These are phyloP conservation scores for Tonatia bakeri DNA, from an alignment of 2,113 vertebrate species.

Conservation along the genomic window DNA sequence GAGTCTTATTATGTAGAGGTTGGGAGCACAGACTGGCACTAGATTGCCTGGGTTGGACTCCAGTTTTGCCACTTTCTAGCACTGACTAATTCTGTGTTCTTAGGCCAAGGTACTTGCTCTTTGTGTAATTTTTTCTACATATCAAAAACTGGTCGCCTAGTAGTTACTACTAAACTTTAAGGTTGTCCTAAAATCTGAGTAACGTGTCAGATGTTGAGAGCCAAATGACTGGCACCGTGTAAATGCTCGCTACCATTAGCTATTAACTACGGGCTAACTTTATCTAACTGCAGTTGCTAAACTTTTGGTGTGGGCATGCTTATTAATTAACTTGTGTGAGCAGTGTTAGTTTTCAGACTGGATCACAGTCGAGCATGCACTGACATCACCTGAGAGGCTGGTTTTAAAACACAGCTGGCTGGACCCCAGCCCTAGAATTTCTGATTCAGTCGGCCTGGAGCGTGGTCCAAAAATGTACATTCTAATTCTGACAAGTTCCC, in stretches of 20 bases:
- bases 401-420: not conserved
- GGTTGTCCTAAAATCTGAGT: too few relatives aligned
- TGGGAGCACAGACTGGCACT: not conserved
- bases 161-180: too few relatives aligned
- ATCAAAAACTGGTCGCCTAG: not conserved
- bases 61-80: not conserved
- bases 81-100: not conserved
- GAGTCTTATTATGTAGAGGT: not conserved
- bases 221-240: not conserved
- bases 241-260: not conserved
- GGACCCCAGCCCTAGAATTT: not conserved
- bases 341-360: not conserved
- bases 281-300: not conserved
- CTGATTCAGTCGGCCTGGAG: not conserved
- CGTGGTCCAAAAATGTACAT: not conserved
- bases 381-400: not conserved
- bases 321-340: not conserved
- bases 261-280: not conserved
- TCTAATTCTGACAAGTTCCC: not conserved
- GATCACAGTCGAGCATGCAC: not conserved
- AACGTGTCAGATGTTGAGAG: not conserved
- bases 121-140: not conserved
- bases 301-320: not conserved
- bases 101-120: not conserved
- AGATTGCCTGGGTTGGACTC: not conserved